Base-by-base conservation (phyloP, 1,140 invertebrate species). In the Panulirus ornatus region DNA sequence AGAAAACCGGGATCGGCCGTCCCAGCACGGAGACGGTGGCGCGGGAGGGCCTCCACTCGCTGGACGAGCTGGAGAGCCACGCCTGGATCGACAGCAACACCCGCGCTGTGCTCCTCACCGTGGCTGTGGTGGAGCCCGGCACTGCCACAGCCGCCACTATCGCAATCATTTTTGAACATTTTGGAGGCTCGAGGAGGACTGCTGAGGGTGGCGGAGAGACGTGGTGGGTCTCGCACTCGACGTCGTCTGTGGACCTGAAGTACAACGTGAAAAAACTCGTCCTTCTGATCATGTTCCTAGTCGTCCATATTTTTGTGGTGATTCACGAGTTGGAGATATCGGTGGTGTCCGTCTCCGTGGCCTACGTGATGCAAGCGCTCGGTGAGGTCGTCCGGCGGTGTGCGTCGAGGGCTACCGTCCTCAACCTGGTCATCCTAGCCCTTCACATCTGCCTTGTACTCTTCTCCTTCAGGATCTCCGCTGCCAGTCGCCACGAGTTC, bases 101-200 rank as follows among this genome's bases (percentile, higher is more conserved):
- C 19, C 22, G n/a, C 44, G 51, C 78, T 54, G 30, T 81, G 78
- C 47, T 81, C n/a, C 27, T 81, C n/a, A 81, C 78, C 47, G 9
- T 81, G 9, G n/a, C 30, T 3, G 27, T 36, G 78, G 44, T 34
- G 44, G 44, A 81, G 47, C 78, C 78, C 5, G 27, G n/a, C n/a
- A 30, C 47, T 27, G 40, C 47, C 27, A 47, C 47, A 3, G 44
- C 78, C 5, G 34, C 47, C 6, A 54, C 34, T 47, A 38, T 81
- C 78, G 58, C 78, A 44, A 5, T 58, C 78, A 34, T 47, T 47
- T 81, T 81, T n/a, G 78, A 81, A n/a, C 34, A 47, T 34, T n/a
- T n/a, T n/a, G 63, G 63, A 22, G 16, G 8, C 16, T 16, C 44
- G 54, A 58, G 54, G 14, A 22, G 0, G 3, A 38, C 40, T 1